Evolutionary conservation across 2,797 vertebrate species (phyloP), one percentile per base, ranked within the genome.

Genomic region (Benthosema pterotum): DNA sequence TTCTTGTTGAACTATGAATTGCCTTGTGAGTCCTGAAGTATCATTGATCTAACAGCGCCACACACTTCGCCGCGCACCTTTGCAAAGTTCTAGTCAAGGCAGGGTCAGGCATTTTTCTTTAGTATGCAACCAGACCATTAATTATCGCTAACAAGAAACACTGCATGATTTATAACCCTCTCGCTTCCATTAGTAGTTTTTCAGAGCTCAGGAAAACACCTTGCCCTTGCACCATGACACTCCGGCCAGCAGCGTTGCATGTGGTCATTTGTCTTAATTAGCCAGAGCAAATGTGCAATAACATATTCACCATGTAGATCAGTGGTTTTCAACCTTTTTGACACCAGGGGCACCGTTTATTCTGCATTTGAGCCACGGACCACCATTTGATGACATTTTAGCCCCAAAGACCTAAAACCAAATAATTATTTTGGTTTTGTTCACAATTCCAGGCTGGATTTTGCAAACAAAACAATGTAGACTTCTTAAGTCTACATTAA

Each of bases 241-340:
- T 52, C 51, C 4, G 19, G 19, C 19, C 47, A 54, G 69, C 50
- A 42, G 75, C 75, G 67, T 50, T 66, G 51, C 56, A 59, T 22
- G 2, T 4, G 0, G 18, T 57, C 67, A 53, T 87, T 75, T 69
- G 66, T 83, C 80, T 78, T 79, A 64, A 83, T 82, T 77, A 81
- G 57, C 50, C 68, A 46, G n/a, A 19, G 64, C 55, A 56, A 58
- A 60, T 67, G 52, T 59, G 42, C 67, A 71, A 67, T 68, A 54
- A 68, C 66, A 58, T n/a, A n/a, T 72, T 62, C 69, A 63, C 65
- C 64, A 19, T 70, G 54, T 25, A 25, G n/a, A n/a, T n/a, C n/a
- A n/a, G n/a, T n/a, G n/a, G n/a, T n/a, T n/a, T n/a, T n/a, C n/a
- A n/a, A n/a, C n/a, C n/a, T n/a, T n/a, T n/a, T n/a, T n/a, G n/a